Evolutionary conservation across 2,797 vertebrate genomes (phyloP), one percentile per base, ranked within the genome.

Genomic region (Taeniopygia guttata): DNA sequence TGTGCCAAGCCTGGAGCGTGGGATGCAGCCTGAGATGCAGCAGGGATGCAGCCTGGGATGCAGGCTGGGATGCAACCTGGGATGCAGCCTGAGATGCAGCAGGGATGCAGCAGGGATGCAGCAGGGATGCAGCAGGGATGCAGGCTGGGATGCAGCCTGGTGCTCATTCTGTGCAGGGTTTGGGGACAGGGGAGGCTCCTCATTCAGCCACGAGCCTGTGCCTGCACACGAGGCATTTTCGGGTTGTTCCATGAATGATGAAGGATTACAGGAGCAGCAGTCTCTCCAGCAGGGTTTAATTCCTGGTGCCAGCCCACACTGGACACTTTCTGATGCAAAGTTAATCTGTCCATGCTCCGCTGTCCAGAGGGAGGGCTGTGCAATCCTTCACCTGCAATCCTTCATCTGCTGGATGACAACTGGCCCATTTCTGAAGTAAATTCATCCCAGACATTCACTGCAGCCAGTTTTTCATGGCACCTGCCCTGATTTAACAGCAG

Each of bases 221-320:
- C 87, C 85, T 94, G 79, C 94, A 90, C 97, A 83, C 72, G 40
- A 60, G 64, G 81, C n/a, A 56, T 95, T 96, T 79, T 27, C 68
- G 55, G 91, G 59, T 27, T 10, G 46, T 89, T 72, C 90, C 92
- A 63, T 95, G 97, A 96, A 94, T 97, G 96, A 92, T 48, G 95
- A 83, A 91, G 97, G 96, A 91, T 97, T 95, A 92, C 69, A 89
- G 97, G 32, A 91, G 88, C 79, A 73, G 77, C 88, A 34, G 95
- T 73, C 81, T 96, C 97, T 97, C 96, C 58, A 43, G 94, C 63
- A 80, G 12, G 40, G 83, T 91, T 97, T 95, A 96, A 96, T 96
- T 96, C 96, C 92, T 84, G 75, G 49, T 86, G 93, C 94, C 85
- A 4, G 52, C 78, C 48, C 75, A 34, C 86, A 27, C 48, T 6